phyloP scores from a whole-genome alignment of 2,797 vertebrate species.

The Poecile montanus region DNA sequence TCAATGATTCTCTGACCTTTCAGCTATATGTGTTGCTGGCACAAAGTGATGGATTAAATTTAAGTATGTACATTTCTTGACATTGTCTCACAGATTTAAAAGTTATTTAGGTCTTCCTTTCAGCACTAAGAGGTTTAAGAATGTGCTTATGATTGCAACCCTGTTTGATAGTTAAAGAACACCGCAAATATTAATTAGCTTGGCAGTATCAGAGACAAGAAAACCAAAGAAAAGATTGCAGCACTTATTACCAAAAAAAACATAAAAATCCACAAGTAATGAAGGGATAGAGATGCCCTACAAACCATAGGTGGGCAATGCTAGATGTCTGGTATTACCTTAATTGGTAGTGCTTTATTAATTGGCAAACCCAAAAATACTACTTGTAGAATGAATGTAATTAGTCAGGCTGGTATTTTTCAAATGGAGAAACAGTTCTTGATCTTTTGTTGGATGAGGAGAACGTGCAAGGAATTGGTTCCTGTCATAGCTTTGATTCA shows the following conservation, averaged over 20 bases:
- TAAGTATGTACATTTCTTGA: conserved; percentile 60
- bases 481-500: not conserved
- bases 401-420: not conserved
- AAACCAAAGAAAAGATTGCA: not conserved
- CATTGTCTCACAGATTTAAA: conserved; percentile 52
- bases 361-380: not conserved
- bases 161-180: conserved; percentile 3
- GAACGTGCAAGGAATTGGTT: not conserved
- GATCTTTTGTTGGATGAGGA: not conserved
- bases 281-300: not conserved
- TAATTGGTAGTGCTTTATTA: not conserved
- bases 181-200: conserved; percentile 55
- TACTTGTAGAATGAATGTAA: not conserved
- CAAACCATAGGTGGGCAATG: not conserved
- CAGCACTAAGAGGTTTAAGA: conserved; percentile 63
- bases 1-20: conserved; percentile 72
- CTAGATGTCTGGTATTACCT: not conserved
- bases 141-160: conserved; percentile 53
- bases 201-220: not conserved
- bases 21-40: conserved; percentile 57
- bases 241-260: not conserved
- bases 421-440: not conserved
- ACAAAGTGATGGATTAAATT: conserved; percentile 69
- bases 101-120: conserved; percentile 64
- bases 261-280: not conserved